Evolutionary conservation across 2,797 vertebrate genomes (phyloP).

Genomic region (Paedocypris micromegethes): DNA sequence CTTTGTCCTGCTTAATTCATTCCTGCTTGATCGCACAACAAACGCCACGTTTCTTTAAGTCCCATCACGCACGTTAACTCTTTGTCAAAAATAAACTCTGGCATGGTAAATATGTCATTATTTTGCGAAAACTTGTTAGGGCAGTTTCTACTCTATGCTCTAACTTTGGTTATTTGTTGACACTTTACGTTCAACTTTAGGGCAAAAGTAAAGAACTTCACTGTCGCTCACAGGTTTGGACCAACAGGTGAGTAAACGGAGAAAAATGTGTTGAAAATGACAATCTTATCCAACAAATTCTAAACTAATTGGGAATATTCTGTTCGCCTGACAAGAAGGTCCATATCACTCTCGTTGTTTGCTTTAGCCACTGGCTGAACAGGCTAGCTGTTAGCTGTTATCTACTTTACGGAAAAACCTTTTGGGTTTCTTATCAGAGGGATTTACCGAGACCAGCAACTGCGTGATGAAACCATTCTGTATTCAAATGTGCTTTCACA

Average conservation of each 20-base stretch:
- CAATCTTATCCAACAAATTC: not conserved
- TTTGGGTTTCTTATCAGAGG: conserved; percentile 38
- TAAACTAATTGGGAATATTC: not conserved
- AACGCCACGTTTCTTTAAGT: too few relatives aligned
- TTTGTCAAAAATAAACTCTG: too few relatives aligned
- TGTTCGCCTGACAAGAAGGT: not conserved
- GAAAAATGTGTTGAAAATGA: not conserved
- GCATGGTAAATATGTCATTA: too few relatives aligned
- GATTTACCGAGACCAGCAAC: conserved; percentile 81
- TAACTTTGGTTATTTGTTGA: too few relatives aligned
- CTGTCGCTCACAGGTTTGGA: not conserved
- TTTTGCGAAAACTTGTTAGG: too few relatives aligned
- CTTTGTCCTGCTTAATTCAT: too few relatives aligned
- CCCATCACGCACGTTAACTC: too few relatives aligned
- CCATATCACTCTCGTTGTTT: not conserved
- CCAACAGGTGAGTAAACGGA: not conserved
- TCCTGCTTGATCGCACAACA: too few relatives aligned
- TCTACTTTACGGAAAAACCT: not conserved
- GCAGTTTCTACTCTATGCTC: too few relatives aligned
- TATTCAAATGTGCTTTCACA: conserved; percentile 7
- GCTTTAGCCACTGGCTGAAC: not conserved
- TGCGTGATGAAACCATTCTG: conserved; percentile 39
- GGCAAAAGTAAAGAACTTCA: too few relatives aligned
- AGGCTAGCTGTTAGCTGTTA: not conserved
- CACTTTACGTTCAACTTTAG: too few relatives aligned